These are phyloP conservation scores for Sterrhoptilus dennistouni DNA, from an alignment of 2,113 vertebrate genomes.

Conservation along the genomic window DNA sequence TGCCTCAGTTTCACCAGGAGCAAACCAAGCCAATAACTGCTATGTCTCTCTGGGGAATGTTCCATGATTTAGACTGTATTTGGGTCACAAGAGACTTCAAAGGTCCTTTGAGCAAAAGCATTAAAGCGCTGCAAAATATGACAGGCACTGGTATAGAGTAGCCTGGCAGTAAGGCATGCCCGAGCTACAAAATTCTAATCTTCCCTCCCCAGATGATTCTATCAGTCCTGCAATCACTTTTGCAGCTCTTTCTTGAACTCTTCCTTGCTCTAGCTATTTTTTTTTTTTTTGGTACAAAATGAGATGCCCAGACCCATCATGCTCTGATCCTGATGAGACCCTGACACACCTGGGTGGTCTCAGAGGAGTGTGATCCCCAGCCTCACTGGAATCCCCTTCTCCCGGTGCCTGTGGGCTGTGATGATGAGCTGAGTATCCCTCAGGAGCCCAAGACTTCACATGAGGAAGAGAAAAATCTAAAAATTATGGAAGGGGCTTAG, in stretches of 20 bases:
- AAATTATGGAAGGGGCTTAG: background rate
- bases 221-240: background rate
- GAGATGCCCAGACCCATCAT: background rate
- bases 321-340: background rate
- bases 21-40: background rate
- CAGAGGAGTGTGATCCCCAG: background rate
- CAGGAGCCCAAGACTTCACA: background rate
- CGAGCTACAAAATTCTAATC: background rate
- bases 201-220: background rate
- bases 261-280: background rate
- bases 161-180: background rate
- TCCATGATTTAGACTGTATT: conserved; percentile 1
- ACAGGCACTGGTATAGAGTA: background rate
- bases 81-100: conserved; percentile 45
- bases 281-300: background rate
- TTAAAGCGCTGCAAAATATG: background rate
- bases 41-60: background rate
- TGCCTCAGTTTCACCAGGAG: conserved; percentile 35
- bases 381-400: background rate
- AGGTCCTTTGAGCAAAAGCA: conserved; percentile 28
- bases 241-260: background rate
- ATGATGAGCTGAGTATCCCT: background rate
- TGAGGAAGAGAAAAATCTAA: background rate
- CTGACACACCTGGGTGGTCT: background rate
- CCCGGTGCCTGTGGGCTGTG: accelerated